Percentiles rank a stretch among this genome's conserved stretches.
phyloP scores from a whole-genome alignment of 2,113 vertebrate species.

The Triplophysa dalaica region DNA sequence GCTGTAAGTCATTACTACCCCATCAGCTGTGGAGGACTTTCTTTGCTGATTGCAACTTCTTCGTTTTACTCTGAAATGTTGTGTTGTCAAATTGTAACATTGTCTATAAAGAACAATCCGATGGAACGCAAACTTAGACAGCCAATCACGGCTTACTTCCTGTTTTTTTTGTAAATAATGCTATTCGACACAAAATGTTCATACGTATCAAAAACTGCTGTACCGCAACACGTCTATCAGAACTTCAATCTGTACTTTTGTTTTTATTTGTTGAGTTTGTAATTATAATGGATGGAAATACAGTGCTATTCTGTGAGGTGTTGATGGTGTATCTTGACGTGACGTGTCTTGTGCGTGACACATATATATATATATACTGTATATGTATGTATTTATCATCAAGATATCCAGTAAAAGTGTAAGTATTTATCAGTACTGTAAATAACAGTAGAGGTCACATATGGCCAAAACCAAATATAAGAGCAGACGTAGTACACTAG shows the following conservation, averaged over 20 bases:
- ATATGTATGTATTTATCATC: slow-evolving; percentile 45
- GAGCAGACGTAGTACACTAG: slow-evolving; percentile 10
- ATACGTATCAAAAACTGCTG: slow-evolving; percentile 32
- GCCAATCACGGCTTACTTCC: background rate
- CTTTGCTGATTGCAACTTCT: slow-evolving; percentile 6
- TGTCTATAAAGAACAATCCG: background rate
- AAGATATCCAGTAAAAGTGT: slow-evolving; percentile 22
- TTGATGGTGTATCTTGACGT: slow-evolving; percentile 45
- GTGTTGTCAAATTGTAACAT: slow-evolving; percentile 25
- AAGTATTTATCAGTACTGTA: slow-evolving; percentile 44
- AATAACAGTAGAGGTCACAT: slow-evolving; percentile 29
- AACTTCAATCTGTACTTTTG: background rate
- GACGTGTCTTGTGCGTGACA: slow-evolving; percentile 25
- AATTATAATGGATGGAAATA: slow-evolving; percentile 11
- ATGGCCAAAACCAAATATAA: slow-evolving; percentile 27
- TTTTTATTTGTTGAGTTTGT: background rate
- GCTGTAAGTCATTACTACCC: slow-evolving; percentile 9
- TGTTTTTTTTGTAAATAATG: slow-evolving; percentile 26
- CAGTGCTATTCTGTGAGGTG: slow-evolving; percentile 40
- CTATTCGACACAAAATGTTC: background rate
- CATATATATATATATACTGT: slow-evolving; percentile 25
- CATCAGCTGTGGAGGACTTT: background rate
- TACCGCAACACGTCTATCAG: background rate
- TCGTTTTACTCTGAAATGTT: slow-evolving; percentile 16
- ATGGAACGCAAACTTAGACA: slow-evolving; percentile 1